Evolutionary conservation across 2,113 vertebrate species (phyloP).

Genomic region (Istiophorus platypterus): DNA sequence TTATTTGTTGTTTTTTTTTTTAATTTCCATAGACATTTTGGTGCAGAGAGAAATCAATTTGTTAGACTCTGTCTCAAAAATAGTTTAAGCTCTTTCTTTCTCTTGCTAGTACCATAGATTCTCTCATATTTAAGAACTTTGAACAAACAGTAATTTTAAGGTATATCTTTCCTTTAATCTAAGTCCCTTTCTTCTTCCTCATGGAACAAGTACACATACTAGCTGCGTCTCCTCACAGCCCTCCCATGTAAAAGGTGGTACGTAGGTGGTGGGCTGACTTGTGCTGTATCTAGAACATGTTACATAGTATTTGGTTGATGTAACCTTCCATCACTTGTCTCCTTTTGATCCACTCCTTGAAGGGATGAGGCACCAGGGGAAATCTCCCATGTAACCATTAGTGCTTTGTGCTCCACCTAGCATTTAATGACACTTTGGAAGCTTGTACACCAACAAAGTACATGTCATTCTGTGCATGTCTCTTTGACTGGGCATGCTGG

Average conservation of each 20-base stretch:
- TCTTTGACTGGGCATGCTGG: constrained; percentile 17
- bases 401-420: constrained; percentile 49
- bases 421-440: constrained; percentile 60
- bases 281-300: constrained; percentile 32
- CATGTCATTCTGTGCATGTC: constrained; percentile 14
- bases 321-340: constrained; percentile 54
- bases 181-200: not conserved
- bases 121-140: not conserved
- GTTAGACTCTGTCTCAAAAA: not conserved
- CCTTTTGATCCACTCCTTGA: constrained; percentile 41
- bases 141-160: not conserved
- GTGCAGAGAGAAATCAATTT: not conserved
- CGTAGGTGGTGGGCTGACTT: not conserved
- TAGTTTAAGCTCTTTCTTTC: not conserved
- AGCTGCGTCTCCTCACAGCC: not conserved
- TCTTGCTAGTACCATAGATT: not conserved
- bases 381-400: constrained; percentile 58
- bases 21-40: not conserved
- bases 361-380: constrained; percentile 47
- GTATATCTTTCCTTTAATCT: not conserved
- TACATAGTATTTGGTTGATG: constrained; percentile 39
- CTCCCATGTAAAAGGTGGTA: constrained; percentile 8
- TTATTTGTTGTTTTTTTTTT: not conserved
- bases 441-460: constrained; percentile 36
- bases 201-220: not conserved